Evolutionary conservation across 2,113 vertebrate genomes (phyloP), one percentile per base, ranked within the genome.

Genomic region (Paralichthys olivaceus): DNA sequence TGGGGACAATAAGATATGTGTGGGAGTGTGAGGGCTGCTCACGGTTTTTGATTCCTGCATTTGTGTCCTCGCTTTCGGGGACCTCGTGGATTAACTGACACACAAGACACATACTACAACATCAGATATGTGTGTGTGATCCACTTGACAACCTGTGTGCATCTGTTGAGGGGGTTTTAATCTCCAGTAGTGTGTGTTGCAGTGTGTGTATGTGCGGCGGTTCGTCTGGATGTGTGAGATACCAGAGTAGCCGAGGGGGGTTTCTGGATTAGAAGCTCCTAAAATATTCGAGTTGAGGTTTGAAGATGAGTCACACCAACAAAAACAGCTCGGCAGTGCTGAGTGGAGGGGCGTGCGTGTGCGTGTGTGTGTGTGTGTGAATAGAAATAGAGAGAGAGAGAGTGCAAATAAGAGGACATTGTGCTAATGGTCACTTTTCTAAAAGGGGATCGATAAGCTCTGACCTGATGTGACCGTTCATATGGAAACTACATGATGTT

Each of bases 211-310:
- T 43, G 60, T 12, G 58, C 0, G 13, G 4, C 4, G 1, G 5
- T 37, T 80, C 6, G 34, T 66, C 85, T 91, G 87, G 54, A 80
- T 78, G 77, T 84, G 87, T 72, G 87, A 89, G 88, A 87, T 91
- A 93, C 34, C 32, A 85, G 83, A 85, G 76, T 77, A 83, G 87
- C 88, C 62, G 74, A 65, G 63, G 70, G 75, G 59, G 22, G 53
- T 37, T 84, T 80, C 67, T 78, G 87, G 90, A 91, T 91, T 91
- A 90, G 72, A 89, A 67, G 81, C 69, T 85, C 87, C 85, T 74
- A 87, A 85, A 87, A 92, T 91, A 91, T 85, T 87, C 40, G 1
- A 40, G 85, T 80, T 82, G 81, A 79, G 66, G 73, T 84, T 85
- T 84, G 79, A 72, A 88, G 73, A 91, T 90, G 88, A 90, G 79